Evolutionary conservation across 2,113 vertebrate genomes (phyloP).

Genomic region (Lepus timidus): DNA sequence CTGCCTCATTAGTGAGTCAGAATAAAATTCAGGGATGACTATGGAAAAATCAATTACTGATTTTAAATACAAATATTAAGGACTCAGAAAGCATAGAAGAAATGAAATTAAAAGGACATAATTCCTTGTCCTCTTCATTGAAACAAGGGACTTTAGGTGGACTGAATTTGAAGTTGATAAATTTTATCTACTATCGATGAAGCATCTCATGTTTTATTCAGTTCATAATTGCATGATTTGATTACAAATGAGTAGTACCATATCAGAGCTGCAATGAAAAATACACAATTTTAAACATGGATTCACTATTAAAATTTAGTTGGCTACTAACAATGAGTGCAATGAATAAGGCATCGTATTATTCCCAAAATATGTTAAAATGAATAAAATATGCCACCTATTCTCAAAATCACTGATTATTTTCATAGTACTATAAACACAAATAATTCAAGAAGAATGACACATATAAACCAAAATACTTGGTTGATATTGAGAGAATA

Average conservation of each 20-base stretch:
- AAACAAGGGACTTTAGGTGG: background rate
- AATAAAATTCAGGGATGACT: background rate
- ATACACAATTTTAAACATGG: background rate
- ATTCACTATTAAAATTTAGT: conserved; percentile 30
- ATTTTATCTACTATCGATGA: background rate
- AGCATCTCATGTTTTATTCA: background rate
- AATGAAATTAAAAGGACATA: conserved; percentile 6
- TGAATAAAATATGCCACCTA: background rate
- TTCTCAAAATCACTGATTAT: background rate
- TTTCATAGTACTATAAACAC: background rate
- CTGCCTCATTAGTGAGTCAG: conserved; percentile 28
- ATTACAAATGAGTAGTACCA: background rate
- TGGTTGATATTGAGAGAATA: background rate
- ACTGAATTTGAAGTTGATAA: background rate
- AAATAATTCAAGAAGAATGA: background rate
- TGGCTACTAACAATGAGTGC: background rate
- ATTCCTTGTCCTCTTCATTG: background rate
- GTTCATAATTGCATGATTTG: background rate
- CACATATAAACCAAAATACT: background rate
- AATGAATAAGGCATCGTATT: background rate
- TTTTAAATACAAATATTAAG: conserved; percentile 49
- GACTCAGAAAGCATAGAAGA: background rate
- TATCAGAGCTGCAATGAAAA: background rate
- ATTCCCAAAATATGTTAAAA: background rate
- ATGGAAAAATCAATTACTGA: background rate